phyloP scores from a whole-genome alignment of 2,888 invertebrate species.

The Panzeria rudis region DNA sequence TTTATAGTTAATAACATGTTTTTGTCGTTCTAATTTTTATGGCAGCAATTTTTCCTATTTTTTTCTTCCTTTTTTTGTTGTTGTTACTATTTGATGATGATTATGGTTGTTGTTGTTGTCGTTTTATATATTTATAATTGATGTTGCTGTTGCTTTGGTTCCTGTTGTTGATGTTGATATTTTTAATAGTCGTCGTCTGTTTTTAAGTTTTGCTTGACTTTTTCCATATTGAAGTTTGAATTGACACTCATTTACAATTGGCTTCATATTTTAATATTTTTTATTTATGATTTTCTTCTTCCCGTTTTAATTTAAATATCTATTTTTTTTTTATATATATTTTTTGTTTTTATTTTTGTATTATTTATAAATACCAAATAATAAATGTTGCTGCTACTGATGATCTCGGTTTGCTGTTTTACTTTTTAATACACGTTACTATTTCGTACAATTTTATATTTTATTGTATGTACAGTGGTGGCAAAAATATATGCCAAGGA shows the following conservation, averaged over 20 bases:
- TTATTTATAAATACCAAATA: conserved; percentile 48
- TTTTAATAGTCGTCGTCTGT: conserved; percentile 65
- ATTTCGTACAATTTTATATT: conserved; percentile 10
- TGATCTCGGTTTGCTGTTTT: conserved; percentile 39
- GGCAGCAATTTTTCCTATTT: conserved; percentile 3
- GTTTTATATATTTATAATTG: conserved; percentile 27
- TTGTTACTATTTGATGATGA: conserved; percentile 5
- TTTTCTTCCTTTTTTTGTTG: background rate
- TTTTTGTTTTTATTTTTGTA: conserved; percentile 4
- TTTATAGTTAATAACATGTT: conserved; percentile 70
- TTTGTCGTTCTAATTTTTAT: conserved; percentile 38
- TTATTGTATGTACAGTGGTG: conserved; percentile 4
- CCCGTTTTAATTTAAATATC: conserved; percentile 43
- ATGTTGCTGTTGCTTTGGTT: conserved; percentile 3
- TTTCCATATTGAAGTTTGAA: conserved; percentile 68
- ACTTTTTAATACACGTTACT: conserved; percentile 34
- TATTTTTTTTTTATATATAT: conserved; percentile 10
- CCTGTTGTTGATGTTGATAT: conserved; percentile 38
- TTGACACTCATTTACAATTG: conserved; percentile 71
- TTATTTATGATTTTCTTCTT: conserved; percentile 31
- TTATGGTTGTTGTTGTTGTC: background rate
- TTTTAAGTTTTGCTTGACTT: conserved; percentile 63
- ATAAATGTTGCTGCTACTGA: conserved; percentile 44
- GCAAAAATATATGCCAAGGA: too few species aligned
- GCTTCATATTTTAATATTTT: conserved; percentile 62